phyloP scores from a whole-genome alignment of 2,888 invertebrate genomes.

The Drosophila flavopinicola region DNA sequence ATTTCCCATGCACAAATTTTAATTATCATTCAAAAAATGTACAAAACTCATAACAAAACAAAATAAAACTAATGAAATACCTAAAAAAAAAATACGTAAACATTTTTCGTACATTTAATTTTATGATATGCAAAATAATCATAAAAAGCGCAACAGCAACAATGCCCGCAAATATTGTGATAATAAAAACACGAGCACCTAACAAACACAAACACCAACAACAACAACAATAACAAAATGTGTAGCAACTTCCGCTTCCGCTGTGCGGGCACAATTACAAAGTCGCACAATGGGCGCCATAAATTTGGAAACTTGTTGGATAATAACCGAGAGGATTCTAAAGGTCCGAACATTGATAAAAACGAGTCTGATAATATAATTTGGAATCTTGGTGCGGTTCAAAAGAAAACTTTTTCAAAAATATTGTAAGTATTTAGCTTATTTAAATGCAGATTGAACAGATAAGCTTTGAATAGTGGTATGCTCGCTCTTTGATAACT shows the following conservation, averaged over 20 bases:
- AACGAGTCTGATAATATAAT: background rate
- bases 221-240: constrained; percentile 49
- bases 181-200: constrained; percentile 68
- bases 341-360: background rate
- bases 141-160: constrained; percentile 61
- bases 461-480: too few relatives aligned
- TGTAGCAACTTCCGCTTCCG: constrained; percentile 70
- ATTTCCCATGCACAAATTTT: constrained; percentile 21
- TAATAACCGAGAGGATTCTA: background rate
- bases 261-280: constrained; percentile 41
- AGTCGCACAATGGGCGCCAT: constrained; percentile 31
- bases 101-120: constrained; percentile 69
- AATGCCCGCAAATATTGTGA: constrained; percentile 59
- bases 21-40: constrained; percentile 23
- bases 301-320: constrained; percentile 19
- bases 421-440: too few relatives aligned
- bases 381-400: background rate
- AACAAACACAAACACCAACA: constrained; percentile 48
- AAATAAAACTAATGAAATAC: constrained; percentile 17
- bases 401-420: background rate
- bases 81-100: constrained; percentile 26
- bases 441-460: too few relatives aligned
- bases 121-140: constrained; percentile 71
- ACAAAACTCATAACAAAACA: constrained; percentile 1
- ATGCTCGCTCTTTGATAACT: too few relatives aligned